Evolutionary conservation across 2,797 vertebrate species (phyloP).

Genomic region (Sebastes minor): DNA sequence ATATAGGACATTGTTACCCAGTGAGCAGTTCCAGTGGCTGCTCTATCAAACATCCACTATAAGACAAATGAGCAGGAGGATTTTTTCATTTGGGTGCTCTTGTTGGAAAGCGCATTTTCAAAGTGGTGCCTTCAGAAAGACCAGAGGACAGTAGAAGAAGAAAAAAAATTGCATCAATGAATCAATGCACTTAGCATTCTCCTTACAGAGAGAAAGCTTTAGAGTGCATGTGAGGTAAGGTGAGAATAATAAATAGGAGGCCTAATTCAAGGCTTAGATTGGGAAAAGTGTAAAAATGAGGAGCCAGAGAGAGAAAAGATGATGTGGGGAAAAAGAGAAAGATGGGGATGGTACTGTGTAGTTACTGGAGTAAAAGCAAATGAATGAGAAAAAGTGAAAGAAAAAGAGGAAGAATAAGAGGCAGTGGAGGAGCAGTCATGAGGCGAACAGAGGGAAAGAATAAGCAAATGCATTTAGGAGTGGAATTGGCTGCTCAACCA

Average conservation of each 20-base stretch:
- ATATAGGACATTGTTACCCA: not conserved
- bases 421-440: constrained; percentile 15
- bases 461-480: constrained; percentile 68
- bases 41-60: not conserved
- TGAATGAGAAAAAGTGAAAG: constrained; percentile 11
- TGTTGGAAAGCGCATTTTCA: not conserved
- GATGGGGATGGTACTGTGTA: constrained; percentile 11
- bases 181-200: constrained; percentile 44
- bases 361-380: constrained; percentile 39
- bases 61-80: not conserved
- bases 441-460: constrained; percentile 44
- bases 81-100: not conserved
- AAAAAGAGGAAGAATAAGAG: constrained; percentile 28
- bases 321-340: constrained; percentile 5
- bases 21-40: not conserved
- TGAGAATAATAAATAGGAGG: constrained; percentile 49
- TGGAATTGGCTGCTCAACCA: constrained; percentile 67
- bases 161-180: constrained; percentile 25
- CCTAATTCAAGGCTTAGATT: constrained; percentile 50
- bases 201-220: constrained; percentile 17
- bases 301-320: constrained; percentile 28
- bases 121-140: constrained; percentile 10
- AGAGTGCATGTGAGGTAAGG: constrained; percentile 27
- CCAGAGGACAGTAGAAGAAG: constrained; percentile 3
- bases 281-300: constrained; percentile 15